Percentiles rank a stretch among this genome's conserved stretches.
Evolutionary conservation across 1,140 invertebrate species (phyloP).

Genomic region (Drosophila sp.): DNA sequence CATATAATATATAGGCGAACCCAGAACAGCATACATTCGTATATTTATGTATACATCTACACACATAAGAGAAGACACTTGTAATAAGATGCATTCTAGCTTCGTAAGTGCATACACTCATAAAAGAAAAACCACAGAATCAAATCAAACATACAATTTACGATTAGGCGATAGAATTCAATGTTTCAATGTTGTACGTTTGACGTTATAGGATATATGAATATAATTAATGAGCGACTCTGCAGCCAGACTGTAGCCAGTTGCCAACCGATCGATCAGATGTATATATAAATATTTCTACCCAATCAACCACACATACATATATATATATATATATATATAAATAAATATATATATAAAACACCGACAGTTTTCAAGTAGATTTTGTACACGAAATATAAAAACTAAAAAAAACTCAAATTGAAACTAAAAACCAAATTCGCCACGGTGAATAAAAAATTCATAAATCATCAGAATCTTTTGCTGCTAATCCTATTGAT

Average conservation of each 20-base stretch:
- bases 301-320: slow-evolving; percentile 16
- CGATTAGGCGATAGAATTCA: slow-evolving; percentile 37
- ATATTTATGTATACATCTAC: slow-evolving; percentile 34
- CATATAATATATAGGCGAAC: background rate
- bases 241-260: slow-evolving; percentile 3
- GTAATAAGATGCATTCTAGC: slow-evolving; percentile 61
- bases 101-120: slow-evolving; percentile 43
- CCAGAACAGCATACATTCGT: slow-evolving; percentile 67
- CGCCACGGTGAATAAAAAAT: slow-evolving; percentile 61
- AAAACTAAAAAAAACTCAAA: slow-evolving; percentile 6
- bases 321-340: background rate
- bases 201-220: slow-evolving; percentile 58
- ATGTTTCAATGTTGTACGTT: slow-evolving; percentile 75
- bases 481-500: slow-evolving; percentile 52
- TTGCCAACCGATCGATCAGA: slow-evolving; percentile 23
- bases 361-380: background rate
- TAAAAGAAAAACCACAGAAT: slow-evolving; percentile 17
- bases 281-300: slow-evolving; percentile 40
- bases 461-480: slow-evolving; percentile 52
- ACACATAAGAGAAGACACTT: slow-evolving; percentile 64
- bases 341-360: background rate
- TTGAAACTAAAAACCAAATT: slow-evolving; percentile 42
- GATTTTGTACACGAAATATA: slow-evolving; percentile 14
- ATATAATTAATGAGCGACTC: slow-evolving; percentile 6
- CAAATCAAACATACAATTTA: slow-evolving; percentile 33